A percentile compares a stretch with the other conserved stretches of the same genome.
Evolutionary conservation across 2,797 vertebrate species (phyloP).

Genomic region (Nyctalus aviator): DNA sequence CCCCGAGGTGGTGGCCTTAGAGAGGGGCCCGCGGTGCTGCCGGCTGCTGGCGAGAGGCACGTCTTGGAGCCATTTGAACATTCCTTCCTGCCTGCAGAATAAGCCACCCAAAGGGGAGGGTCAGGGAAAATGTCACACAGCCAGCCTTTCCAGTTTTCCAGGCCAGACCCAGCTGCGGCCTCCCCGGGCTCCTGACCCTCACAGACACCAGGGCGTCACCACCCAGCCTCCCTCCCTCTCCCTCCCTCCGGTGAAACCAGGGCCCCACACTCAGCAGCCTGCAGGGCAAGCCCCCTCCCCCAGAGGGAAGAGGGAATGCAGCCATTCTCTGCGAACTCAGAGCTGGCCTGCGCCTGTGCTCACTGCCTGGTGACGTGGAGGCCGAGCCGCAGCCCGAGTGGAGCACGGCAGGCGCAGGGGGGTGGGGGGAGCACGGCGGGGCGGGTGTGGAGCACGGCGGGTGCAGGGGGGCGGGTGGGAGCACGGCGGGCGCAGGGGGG

Average conservation of each 20-base stretch:
- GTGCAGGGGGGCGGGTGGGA: too few relatives aligned
- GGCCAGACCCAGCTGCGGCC: not conserved
- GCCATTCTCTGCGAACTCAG: not conserved
- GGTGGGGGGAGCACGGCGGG: too few relatives aligned
- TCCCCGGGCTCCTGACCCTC: not conserved
- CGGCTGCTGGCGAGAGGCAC: not conserved
- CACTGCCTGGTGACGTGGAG: not conserved
- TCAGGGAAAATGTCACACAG: conserved; percentile 30
- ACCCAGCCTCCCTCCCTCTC: not conserved
- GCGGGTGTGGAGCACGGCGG: too few relatives aligned
- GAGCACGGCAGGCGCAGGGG: not conserved
- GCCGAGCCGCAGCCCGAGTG: not conserved
- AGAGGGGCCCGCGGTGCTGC: not conserved
- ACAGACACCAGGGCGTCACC: not conserved
- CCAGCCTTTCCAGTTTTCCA: conserved; percentile 67
- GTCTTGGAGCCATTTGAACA: not conserved
- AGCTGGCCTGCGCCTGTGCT: not conserved
- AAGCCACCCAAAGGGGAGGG: not conserved
- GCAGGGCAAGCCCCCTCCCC: not conserved
- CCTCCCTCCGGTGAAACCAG: not conserved
- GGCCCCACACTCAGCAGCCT: not conserved
- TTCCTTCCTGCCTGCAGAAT: not conserved
- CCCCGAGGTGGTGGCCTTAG: not conserved
- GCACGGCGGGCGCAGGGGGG: too few relatives aligned
- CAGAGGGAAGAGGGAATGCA: not conserved